Evolutionary conservation across 2,797 vertebrate genomes (phyloP), one percentile per base, ranked within the genome.

Genomic region (Rousettus madagascariensis): DNA sequence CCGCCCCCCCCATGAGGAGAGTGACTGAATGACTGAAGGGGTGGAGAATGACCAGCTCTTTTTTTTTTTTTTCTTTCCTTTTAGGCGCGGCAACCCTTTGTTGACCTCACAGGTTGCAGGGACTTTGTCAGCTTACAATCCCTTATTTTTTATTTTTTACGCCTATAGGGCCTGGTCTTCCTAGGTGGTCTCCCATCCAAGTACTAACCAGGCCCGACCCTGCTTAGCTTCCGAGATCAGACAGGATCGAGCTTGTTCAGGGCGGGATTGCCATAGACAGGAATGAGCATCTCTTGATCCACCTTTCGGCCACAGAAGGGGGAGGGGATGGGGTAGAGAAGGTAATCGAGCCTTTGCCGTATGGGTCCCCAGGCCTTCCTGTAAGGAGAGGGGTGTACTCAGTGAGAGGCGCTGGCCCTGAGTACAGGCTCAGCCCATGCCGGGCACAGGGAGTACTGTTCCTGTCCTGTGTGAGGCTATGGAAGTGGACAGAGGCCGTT

Each of bases 361-460:
- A 11, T 36, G 5, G 12, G 51, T 1, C 0, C 13, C 61, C 12
- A 24, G 66, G 59, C 55, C 59, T 26, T 19, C 43, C n/a, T 12
- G 0, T 3, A 0, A 9, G 22, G 30, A 22, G 9, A 28, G 17
- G 36, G 11, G 12, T 0, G 10, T 7, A 0, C 46, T 13, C 19
- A 13, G 2, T 13, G 19, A 33, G 30, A 9, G 86, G 28, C 20
- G 43, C 71, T 13, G 33, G 36, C 57, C 0, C 0, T 8, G 19
- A 3, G 2, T 3, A 11, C 38, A 36, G 22, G 53, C 63, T 43
- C 80, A 55, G 59, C 36, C 11, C 1, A 2, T 2, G 8, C 53
- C 3, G 1, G 7, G 66, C 66, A 30, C 41, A 33, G 6, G 0
- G 24, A 41, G 10, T 19, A 0, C n/a, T 4, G 22, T 26, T 53